phyloP scores from a whole-genome alignment of 2,888 invertebrate species.

The Xestia rhomboidea region DNA sequence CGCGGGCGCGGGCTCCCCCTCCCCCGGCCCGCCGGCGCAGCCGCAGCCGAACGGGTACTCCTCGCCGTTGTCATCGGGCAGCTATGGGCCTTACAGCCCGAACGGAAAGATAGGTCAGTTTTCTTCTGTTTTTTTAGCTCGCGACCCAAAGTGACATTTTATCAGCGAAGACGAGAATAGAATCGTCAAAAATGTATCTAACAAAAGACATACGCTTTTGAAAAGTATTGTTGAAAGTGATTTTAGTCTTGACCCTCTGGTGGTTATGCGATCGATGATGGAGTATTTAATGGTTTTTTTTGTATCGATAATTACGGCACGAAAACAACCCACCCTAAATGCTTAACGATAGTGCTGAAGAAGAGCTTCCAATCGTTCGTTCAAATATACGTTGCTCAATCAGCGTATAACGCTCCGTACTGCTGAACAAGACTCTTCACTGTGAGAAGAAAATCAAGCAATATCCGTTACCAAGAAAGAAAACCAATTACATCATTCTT shows the following conservation, averaged over 20 bases:
- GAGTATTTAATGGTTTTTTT: neutral
- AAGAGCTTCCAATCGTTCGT: neutral
- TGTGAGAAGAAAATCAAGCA: neutral
- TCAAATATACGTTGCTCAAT: neutral
- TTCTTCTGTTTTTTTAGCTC: neutral
- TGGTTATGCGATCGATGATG: neutral
- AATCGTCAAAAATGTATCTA: neutral
- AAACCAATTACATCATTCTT: conserved; percentile 4
- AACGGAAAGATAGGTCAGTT: conserved; percentile 96
- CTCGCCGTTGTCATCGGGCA: conserved; percentile 96
- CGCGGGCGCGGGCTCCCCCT: conserved; percentile 90
- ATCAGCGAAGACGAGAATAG: neutral
- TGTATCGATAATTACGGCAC: neutral
- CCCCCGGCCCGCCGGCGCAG: conserved; percentile 92
- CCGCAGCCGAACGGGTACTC: conserved; percentile 94
- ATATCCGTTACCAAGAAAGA: neutral
- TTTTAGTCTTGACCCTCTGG: neutral
- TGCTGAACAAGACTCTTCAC: neutral
- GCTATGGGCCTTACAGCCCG: conserved; percentile 97
- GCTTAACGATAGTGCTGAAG: neutral
- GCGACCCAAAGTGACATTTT: neutral
- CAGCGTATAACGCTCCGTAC: neutral
- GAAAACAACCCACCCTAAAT: neutral
- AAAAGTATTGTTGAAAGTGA: neutral
- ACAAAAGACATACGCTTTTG: neutral